Conservation (phyloP, 2,113 vertebrate genomes). For the Dicerorhinus sumatrensis region DNA sequence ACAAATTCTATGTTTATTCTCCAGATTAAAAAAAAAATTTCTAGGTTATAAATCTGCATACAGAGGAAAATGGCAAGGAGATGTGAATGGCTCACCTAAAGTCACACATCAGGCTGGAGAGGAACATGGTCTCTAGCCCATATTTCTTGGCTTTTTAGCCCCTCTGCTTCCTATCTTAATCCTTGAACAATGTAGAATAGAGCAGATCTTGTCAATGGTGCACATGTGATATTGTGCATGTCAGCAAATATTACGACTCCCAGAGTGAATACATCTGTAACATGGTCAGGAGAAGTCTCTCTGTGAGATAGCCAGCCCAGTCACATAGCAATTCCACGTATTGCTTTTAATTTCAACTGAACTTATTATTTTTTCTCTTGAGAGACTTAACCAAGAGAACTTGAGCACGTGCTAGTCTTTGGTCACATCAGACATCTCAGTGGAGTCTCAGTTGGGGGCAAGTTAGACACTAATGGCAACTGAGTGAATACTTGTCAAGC, state of each 20-base stretch:
- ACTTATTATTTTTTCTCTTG: background rate
- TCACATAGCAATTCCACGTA: background rate
- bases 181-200: background rate
- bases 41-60: background rate
- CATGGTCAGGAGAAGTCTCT: background rate
- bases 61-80: background rate
- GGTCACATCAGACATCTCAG: background rate
- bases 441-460: background rate
- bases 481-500: constrained; percentile 42
- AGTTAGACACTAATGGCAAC: background rate
- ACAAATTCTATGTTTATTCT: constrained; percentile 7
- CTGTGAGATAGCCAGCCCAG: no score
- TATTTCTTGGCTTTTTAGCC: background rate
- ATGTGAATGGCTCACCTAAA: background rate
- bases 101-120: background rate
- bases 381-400: constrained; percentile 27
- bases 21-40: background rate
- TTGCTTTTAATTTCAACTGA: background rate
- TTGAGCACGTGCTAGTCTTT: background rate
- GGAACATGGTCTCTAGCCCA: background rate
- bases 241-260: background rate
- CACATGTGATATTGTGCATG: background rate
- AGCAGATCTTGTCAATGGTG: background rate
- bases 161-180: background rate
- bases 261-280: background rate